Base-by-base conservation (phyloP, 2,113 vertebrate genomes). In the Pluvianellus socialis region DNA sequence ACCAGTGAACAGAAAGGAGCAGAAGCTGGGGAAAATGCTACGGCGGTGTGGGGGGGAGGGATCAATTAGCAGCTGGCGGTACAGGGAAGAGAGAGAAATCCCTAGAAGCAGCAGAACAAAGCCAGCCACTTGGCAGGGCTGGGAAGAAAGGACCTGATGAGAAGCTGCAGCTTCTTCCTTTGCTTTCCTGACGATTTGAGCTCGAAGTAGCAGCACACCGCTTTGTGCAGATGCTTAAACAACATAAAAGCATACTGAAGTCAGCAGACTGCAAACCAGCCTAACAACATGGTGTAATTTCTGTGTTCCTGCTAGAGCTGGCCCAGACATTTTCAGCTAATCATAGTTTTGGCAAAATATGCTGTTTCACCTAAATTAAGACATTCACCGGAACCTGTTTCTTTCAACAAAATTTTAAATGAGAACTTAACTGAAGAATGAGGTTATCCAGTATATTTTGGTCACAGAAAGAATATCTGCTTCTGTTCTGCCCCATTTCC, bases 141-240 rank as follows among this genome's bases (percentile, higher is more conserved):
- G 47, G 33, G 49, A 96, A 95, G 71, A 95, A 95, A 72, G 50
- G 42, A 95, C 91, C 61, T 82, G 91, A 96, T 92, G 85, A 95
- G 79, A 80, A 94, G 27, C 84, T 87, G 80, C 84, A 92, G 35
- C 45, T 91, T 82, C 55, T 86, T 95, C 74, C 53, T 92, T 89
- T 94, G 66, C 92, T 86, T 96, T 96, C 72, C 50, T 77, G 62
- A 89, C 76, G 74, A 91, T 73, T 10, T 80, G 91, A 95, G 67
- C 87, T 94, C 0, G 0, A 85, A 89, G 56, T 71, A 89, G 61
- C 65, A 53, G 76, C 73, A 85, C 18, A 9, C 52, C 52, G 79
- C 77, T 70, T 93, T 70, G 27, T 75, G 92, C 84, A 85, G 84
- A 92, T 72, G 84, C 91, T 92, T 58, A 42, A 82, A 76, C 38